Percentiles rank a stretch among this genome's conserved stretches.
Conservation (phyloP, 2,888 invertebrate species). For the Ophion slaviceki region DNA sequence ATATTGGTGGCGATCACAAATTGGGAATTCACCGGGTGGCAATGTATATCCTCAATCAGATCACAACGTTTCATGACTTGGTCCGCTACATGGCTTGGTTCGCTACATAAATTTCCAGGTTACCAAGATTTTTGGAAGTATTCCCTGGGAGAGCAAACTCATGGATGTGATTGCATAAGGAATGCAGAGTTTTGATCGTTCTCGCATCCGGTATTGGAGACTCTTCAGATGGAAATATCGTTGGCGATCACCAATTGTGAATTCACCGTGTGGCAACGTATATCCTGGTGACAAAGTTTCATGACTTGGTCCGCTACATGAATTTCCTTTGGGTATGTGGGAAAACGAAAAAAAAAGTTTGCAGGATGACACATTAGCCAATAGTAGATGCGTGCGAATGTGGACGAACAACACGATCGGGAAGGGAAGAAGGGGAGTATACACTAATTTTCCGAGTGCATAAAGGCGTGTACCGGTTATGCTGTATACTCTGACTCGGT, state of each 20-base stretch:
- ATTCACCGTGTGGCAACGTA: too few relatives aligned
- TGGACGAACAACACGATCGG: conserved; percentile 33
- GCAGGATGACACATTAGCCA: conserved; percentile 42
- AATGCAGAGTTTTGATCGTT: too few relatives aligned
- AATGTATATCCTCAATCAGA: too few relatives aligned
- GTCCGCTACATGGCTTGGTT: background rate
- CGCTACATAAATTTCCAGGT: too few relatives aligned
- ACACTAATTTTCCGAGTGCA: conserved; percentile 67
- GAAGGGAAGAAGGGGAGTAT: conserved; percentile 26
- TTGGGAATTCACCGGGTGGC: too few relatives aligned
- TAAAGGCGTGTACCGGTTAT: conserved; percentile 63
- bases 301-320: background rate
- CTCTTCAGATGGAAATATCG: too few relatives aligned
- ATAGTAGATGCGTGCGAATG: conserved; percentile 63
- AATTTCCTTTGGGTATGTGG: background rate
- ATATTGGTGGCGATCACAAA: too few relatives aligned
- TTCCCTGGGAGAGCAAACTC: too few relatives aligned
- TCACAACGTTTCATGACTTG: background rate
- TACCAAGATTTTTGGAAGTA: too few relatives aligned
- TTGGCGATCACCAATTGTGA: too few relatives aligned
- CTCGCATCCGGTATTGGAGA: too few relatives aligned
- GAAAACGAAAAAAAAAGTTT: conserved; percentile 11
- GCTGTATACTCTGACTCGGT: conserved; percentile 44
- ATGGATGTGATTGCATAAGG: too few relatives aligned
- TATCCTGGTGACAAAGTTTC: background rate